Evolutionary conservation across 2,888 invertebrate genomes (phyloP), one percentile per base, ranked within the genome.

Genomic region (Drosophila melanosoma): DNA sequence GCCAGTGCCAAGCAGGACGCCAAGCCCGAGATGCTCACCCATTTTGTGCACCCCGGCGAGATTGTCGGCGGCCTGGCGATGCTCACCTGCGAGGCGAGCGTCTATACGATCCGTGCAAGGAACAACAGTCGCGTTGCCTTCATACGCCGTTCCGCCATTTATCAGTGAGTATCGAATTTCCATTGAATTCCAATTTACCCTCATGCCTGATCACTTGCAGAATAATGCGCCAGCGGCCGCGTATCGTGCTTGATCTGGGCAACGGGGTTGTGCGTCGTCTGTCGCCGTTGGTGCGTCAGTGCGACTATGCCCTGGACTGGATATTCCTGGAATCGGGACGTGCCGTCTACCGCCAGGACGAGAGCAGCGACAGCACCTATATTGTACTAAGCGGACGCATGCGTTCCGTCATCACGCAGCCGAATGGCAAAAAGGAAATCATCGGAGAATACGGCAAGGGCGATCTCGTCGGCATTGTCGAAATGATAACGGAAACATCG

Each of bases 401-500:
- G 81, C 95, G 99, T 67, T 99, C 99, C 1, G 99, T 99, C 20
- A 97, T 98, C 82, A 98, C 98, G 0, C 97, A 97, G 87, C 94
- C 95, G 20, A 96, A 97, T 91, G 98, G 98, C 33, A 99, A 98
- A 93, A 98, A 99, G 93, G 98, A 99, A 89, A 94, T 99, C 38
- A 97, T 99, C 0, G 99, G 98, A 7, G 99, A 99, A 93, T 99
- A 99, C 92, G 99, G 99, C 63, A 97, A 99, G 92, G 99, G 99
- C 3, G 99, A 99, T 93, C 94, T 99, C 15, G 97, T 99, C 52
- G 98, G 99, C 82, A 97, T 99, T 91, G 98, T 98, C 26, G 98
- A 98, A 92, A 97, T 98, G 96, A 97, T 98, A 62, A 98, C 98
- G 0, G 97, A 97, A 87, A 98, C 98, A 0, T 95, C 96, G 45